Evolutionary conservation across 2,888 invertebrate genomes (phyloP), one percentile per base, ranked within the genome.

Genomic region (Chrysotoxum bicinctum): DNA sequence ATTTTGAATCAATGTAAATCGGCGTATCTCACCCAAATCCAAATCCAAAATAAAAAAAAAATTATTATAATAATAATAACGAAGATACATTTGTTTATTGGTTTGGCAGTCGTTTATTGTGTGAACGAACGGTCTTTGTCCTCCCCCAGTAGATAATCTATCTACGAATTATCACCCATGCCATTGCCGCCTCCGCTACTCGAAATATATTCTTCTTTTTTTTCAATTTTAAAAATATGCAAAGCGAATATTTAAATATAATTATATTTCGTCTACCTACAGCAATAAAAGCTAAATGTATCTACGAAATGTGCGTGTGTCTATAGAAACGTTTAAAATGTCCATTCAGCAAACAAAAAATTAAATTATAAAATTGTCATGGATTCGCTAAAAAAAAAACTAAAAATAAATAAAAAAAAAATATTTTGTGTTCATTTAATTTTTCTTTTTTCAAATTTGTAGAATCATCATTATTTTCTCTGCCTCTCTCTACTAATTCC

Each of bases 61-160:
- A 56, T 21, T 19, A 32, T 50, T 50, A 50, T 35, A 32, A 52
- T 52, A 52, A 52, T 52, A 54, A 54, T 54, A 54, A 30, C 54
- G 30, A 54, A 58, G 58, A 58, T 7, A 58, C 43, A 37, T 62
- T 75, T 70, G 74, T 84, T 84, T 75, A 79, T 79, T 79, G 72
- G 79, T 79, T 75, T 37, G 54, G 14, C 73, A 32, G 54, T 72
- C 77, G 83, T 62, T 69, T 50, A 52, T 21, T 50, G 50, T 66
- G 66, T 66, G 60, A 30, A 32, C 72, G 54, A 68, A 64, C 74
- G 73, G 66, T 60, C 54, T 72, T 45, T 72, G 72, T 72, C 77
- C 66, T 70, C 70, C 66, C 40, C 43, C 58, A 54, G 62, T 56
- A 60, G 77, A 82, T 77, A 68, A 72, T 72, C 64, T 26, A 40